Conservation (phyloP, 1,140 invertebrate genomes). For the Drosophila parabipectinata region DNA sequence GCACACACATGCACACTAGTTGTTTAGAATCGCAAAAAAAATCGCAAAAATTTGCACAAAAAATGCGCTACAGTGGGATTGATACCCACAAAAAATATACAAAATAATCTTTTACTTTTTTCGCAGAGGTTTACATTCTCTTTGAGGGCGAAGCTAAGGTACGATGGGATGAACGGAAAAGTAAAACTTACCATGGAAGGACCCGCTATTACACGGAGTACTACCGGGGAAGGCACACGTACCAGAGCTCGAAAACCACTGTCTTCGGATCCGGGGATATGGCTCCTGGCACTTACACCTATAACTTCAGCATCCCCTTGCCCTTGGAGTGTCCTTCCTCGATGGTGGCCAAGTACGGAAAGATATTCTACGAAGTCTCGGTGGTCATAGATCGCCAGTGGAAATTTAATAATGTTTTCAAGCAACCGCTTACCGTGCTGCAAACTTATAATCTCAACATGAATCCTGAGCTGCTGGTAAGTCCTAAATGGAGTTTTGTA, state of each 20-base stretch:
- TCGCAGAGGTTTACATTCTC: conserved; percentile 63
- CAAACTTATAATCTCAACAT: conserved; percentile 89
- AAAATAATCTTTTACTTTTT: background rate
- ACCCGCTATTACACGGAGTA: conserved; percentile 51
- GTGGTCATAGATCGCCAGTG: conserved; percentile 88
- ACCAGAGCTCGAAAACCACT: conserved; percentile 45
- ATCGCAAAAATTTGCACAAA: background rate
- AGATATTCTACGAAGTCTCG: conserved; percentile 88
- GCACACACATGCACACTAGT: background rate
- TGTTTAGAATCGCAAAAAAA: background rate
- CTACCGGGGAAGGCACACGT: conserved; percentile 51
- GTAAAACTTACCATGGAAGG: conserved; percentile 41
- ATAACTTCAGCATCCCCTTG: conserved; percentile 78
- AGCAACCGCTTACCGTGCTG: conserved; percentile 89
- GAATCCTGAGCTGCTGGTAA: conserved; percentile 79
- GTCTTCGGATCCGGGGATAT: conserved; percentile 55
- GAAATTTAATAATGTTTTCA: conserved; percentile 89
- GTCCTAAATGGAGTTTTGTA: background rate
- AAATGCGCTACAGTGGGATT: background rate
- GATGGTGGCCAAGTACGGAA: conserved; percentile 89
- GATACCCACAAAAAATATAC: background rate
- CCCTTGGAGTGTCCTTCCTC: conserved; percentile 87
- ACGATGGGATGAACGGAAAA: conserved; percentile 57
- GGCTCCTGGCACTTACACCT: conserved; percentile 59
- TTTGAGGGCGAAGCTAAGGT: conserved; percentile 72